Conservation (phyloP, 1,140 invertebrate species). For the Eupeodes corollae region DNA sequence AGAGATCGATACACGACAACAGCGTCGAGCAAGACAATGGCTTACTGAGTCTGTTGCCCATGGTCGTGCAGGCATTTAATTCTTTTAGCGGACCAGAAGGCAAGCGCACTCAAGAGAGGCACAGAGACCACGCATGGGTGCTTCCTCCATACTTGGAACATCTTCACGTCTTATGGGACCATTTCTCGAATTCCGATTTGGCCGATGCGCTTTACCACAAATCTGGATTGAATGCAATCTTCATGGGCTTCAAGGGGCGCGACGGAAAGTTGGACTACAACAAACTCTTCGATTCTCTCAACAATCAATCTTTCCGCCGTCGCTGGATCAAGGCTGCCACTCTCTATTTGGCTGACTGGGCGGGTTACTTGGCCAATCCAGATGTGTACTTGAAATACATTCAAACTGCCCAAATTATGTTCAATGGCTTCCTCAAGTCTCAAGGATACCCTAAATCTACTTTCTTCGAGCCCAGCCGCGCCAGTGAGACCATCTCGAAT, state of each 20-base stretch:
- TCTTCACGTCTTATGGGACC: slow-evolving; percentile 61
- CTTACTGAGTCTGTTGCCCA: slow-evolving; percentile 48
- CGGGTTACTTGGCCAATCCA: slow-evolving; percentile 61
- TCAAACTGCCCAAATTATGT: slow-evolving; percentile 52
- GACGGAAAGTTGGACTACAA: slow-evolving; percentile 58
- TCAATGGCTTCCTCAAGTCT: slow-evolving; percentile 62
- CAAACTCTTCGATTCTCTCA: slow-evolving; percentile 59
- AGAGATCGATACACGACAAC: slow-evolving; percentile 12
- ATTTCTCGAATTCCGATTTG: slow-evolving; percentile 65
- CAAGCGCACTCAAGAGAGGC: slow-evolving; percentile 45
- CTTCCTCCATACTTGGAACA: slow-evolving; percentile 64
- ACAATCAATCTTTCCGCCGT: slow-evolving; percentile 61
- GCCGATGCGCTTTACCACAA: slow-evolving; percentile 60
- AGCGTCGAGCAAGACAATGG: slow-evolving; percentile 40
- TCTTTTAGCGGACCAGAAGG: slow-evolving; percentile 42
- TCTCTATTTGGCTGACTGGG: slow-evolving; percentile 60
- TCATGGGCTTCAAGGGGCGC: slow-evolving; percentile 48
- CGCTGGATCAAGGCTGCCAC: slow-evolving; percentile 65
- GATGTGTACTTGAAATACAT: slow-evolving; percentile 60
- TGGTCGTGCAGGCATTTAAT: slow-evolving; percentile 49
- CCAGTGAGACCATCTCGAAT: slow-evolving; percentile 53
- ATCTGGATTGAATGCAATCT: slow-evolving; percentile 53
- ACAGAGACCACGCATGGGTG: slow-evolving; percentile 56
- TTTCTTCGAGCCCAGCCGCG: slow-evolving; percentile 54
- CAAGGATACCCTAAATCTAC: slow-evolving; percentile 60